Conservation (phyloP, 2,888 invertebrate species). For the Caenorhabditis sp. region DNA sequence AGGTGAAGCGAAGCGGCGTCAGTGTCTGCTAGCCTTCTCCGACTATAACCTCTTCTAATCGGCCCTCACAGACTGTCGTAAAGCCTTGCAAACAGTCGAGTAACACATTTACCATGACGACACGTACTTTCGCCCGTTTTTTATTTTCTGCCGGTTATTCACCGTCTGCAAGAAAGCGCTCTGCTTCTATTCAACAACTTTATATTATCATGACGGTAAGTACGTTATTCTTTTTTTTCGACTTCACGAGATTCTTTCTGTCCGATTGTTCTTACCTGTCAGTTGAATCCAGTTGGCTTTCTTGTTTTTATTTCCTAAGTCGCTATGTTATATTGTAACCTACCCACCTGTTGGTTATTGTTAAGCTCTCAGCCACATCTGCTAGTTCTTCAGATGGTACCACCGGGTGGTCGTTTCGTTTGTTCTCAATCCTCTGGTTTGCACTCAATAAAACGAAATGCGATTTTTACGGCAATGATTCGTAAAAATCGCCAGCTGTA, state of each 20-base stretch:
- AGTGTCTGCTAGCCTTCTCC: slow-evolving; percentile 27
- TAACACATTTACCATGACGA: slow-evolving; percentile 53
- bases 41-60: slow-evolving; percentile 59
- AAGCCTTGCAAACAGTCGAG: slow-evolving; percentile 48
- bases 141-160: slow-evolving; percentile 60
- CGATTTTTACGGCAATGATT: slow-evolving; percentile 2
- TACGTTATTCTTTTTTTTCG: slow-evolving; percentile 40
- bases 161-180: slow-evolving; percentile 52
- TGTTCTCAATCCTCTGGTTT: background rate
- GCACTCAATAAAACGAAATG: slow-evolving; percentile 20
- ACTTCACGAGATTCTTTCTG: background rate
- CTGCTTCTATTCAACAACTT: slow-evolving; percentile 59
- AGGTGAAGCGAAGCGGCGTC: slow-evolving; percentile 44
- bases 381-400: slow-evolving; percentile 19
- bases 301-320: background rate
- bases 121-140: slow-evolving; percentile 63
- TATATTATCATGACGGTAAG: slow-evolving; percentile 66
- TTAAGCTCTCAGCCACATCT: slow-evolving; percentile 14
- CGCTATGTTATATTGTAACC: slow-evolving; percentile 14
- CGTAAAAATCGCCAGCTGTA: slow-evolving; percentile 33
- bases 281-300: slow-evolving; percentile 41
- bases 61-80: slow-evolving; percentile 33
- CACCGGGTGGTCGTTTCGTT: slow-evolving; percentile 24
- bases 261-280: background rate
- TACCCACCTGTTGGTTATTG: slow-evolving; percentile 38